Conservation (phyloP, 1,140 invertebrate genomes). For the Colletes latitarsis region DNA sequence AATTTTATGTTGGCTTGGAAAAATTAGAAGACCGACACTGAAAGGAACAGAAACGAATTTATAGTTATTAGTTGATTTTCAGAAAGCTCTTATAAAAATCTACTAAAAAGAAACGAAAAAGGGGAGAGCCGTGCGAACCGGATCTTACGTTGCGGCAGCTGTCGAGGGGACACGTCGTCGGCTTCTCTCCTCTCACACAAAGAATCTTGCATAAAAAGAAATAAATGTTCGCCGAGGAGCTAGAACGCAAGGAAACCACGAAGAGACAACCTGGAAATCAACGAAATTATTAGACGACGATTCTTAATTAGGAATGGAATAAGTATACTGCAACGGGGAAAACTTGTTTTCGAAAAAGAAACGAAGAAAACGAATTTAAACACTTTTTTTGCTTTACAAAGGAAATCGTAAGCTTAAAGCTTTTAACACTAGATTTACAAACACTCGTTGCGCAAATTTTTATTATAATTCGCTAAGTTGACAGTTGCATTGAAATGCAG, state of each 20-base stretch:
- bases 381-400: too few species aligned
- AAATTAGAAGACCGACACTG: too few species aligned
- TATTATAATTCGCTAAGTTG: too few species aligned
- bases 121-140: slow-evolving; percentile 70
- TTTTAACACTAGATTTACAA: too few species aligned
- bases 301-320: neutral
- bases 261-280: neutral
- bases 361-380: neutral
- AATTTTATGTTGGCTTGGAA: too few species aligned
- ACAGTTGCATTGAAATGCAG: too few species aligned
- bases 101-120: neutral
- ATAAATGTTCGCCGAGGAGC: neutral
- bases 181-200: slow-evolving; percentile 27
- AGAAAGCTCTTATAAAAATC: slow-evolving; percentile 10
- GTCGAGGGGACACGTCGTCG: slow-evolving; percentile 41
- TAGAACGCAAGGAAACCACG: neutral
- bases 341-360: neutral
- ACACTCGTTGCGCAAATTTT: too few species aligned
- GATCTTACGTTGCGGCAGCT: slow-evolving; percentile 62
- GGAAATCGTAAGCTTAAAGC: too few species aligned
- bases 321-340: too few species aligned
- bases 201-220: slow-evolving; percentile 33
- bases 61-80: neutral
- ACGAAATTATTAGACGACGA: neutral
- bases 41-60: too few species aligned